phyloP scores from a whole-genome alignment of 1,140 invertebrate species.

The Apocrypta bakeri region DNA sequence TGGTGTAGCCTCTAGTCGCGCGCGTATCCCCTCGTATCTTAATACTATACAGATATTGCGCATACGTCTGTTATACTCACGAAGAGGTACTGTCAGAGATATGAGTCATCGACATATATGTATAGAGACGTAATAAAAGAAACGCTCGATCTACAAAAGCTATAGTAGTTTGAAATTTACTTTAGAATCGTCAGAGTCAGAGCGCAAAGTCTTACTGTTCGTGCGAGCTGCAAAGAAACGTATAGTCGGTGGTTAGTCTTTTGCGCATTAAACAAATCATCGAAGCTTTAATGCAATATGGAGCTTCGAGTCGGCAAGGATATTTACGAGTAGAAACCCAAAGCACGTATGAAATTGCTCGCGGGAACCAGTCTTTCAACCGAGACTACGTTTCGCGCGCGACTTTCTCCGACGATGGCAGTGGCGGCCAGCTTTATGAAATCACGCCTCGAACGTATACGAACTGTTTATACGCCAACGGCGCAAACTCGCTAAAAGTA shows the following conservation, averaged over 20 bases:
- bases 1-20: background rate
- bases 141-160: background rate
- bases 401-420: background rate
- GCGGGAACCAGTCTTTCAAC: background rate
- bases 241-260: background rate
- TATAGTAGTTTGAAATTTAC: background rate
- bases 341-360: background rate
- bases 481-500: no score
- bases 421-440: background rate
- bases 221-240: background rate
- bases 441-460: no score
- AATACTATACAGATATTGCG: slow-evolving; percentile 1
- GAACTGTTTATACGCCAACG: no score
- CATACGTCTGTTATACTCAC: no score
- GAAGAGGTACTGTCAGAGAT: no score
- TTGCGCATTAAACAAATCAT: no score
- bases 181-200: background rate
- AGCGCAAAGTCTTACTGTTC: background rate
- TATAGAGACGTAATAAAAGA: slow-evolving; percentile 17
- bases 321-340: background rate
- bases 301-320: no score
- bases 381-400: background rate
- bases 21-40: background rate
- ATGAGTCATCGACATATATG: background rate
- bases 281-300: no score